Percentiles rank a stretch among this genome's conserved stretches.
phyloP scores from a whole-genome alignment of 2,888 invertebrate species.

The Xylocampa areola region DNA sequence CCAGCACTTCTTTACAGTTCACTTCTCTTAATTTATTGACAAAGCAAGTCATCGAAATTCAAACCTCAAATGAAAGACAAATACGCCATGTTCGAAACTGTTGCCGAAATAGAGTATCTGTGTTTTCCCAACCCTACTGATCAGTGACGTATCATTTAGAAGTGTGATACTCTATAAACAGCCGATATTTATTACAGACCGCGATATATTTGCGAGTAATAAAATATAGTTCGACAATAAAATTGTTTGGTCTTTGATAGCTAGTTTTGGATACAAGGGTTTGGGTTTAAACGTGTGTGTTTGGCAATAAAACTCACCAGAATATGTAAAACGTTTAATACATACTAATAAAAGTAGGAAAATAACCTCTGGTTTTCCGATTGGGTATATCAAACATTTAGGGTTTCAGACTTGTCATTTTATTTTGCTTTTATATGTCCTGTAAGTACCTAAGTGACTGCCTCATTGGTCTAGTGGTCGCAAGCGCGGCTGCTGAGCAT shows the following conservation, averaged over 20 bases:
- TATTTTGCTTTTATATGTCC: no score
- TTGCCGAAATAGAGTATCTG: slow-evolving; percentile 4
- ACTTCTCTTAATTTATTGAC: slow-evolving; percentile 7
- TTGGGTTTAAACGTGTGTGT: slow-evolving; percentile 8
- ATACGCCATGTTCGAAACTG: slow-evolving; percentile 16
- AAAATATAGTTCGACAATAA: slow-evolving; percentile 15
- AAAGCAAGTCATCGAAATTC: slow-evolving; percentile 16
- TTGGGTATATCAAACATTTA: no score
- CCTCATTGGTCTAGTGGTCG: no score
- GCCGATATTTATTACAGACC: slow-evolving; percentile 5
- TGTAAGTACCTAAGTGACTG: no score
- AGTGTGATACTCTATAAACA: slow-evolving; percentile 4
- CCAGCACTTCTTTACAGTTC: neutral
- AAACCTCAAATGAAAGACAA: slow-evolving; percentile 11
- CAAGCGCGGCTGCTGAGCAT: no score
- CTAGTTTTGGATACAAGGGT: slow-evolving; percentile 4
- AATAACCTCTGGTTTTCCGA: no score
- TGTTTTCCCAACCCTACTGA: slow-evolving; percentile 2
- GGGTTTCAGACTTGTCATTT: no score
- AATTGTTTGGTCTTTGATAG: slow-evolving; percentile 19
- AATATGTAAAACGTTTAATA: no score
- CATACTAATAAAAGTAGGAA: no score
- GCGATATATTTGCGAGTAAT: slow-evolving; percentile 10
- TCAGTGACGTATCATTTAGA: slow-evolving; percentile 8
- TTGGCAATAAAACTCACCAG: no score